Base-by-base conservation (phyloP, 2,113 vertebrate species). In the Lampris megalopsis region DNA sequence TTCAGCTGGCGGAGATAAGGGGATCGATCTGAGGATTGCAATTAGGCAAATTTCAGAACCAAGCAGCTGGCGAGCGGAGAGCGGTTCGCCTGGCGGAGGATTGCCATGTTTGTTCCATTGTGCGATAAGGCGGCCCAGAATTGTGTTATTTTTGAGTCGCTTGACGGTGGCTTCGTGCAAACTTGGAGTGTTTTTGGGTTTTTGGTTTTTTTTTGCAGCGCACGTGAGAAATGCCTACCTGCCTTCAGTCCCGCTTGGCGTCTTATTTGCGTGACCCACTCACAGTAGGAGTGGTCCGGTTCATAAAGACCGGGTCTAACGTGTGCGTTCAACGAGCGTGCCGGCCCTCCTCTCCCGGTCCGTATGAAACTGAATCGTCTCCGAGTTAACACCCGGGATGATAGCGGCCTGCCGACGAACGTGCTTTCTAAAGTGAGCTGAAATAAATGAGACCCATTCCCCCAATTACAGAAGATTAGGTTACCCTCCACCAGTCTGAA, bases 381-480 rank as follows among this genome's bases (percentile, higher is more conserved):
- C 63, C 6, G 67, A 54, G 71, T 63, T 52, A 83, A 86, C 64
- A 77, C 50, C 83, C 3, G 67, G 58, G 73, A 81, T 79, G 85
- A 86, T 86, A 52, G 84, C 82, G 76, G 88, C 86, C 72, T 83
- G 81, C 57, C 74, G 71, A 87, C 63, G 81, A 81, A 83, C 79
- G 63, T 45, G 80, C 80, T 80, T 85, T 84, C 77, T 64, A 80
- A 92, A 88, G 86, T 71, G 83, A 85, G 83, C 80, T 77, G 82
- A 88, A 79, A 85, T 81, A 89, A 89, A 93, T 85, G 88, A 91
- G 83, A 89, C 87, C 71, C 86, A 79, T 87, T 84, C 83, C 86
- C 73, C 82, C 89, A 92, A 92, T 93, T 91, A 91, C 64, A 73
- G 79, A 72, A 90, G 89, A 91, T 93, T 88, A 92, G 90, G 86